Base-by-base conservation (phyloP, 2,797 vertebrate species). In the Remorina albescens region DNA sequence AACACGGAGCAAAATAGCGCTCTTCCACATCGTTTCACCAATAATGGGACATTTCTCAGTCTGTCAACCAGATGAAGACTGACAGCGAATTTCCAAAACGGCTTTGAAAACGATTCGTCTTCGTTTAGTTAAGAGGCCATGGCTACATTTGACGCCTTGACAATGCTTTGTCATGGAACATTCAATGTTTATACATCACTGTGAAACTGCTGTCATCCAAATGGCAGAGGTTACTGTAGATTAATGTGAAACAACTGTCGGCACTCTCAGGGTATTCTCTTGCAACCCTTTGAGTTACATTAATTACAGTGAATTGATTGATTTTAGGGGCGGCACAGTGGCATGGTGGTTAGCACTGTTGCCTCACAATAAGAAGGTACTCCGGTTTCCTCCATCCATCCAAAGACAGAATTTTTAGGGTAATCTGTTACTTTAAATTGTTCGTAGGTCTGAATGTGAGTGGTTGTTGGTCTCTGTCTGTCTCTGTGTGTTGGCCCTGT, bases 11-110 rank as follows among this genome's bases (percentile, higher is more conserved):
- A 72, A 83, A 86, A 87, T 83, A 76, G 83, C 76, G 30, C 55
- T 71, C 74, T 84, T 88, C 89, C 81, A 66, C 74, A 88, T 90
- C 91, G 84, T 88, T 87, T 90, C 68, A 67, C 32, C 39, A 88
- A 91, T 88, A 92, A 93, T 90, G 77, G 64, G 71, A 67, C 81
- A 83, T 89, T 84, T 82, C 85, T 86, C 83, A 76, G 78, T 83
- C 86, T 80, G 86, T 84, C 90, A 88, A 64, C 71, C 64, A 50
- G 70, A 83, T 51, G 60, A 83, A 84, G 76, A 89, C 71, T 83
- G 88, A 87, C 80, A 67, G 75, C 72, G 70, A 83, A 79, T 59
- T 63, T 74, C 58, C 69, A 49, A 76, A 84, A 83, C 84, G 41
- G 82, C 81, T 78, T 67, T 68, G 39, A 78, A 83, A 86, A 66